Percentiles rank a stretch among this genome's conserved stretches.
Evolutionary conservation across 2,797 vertebrate species (phyloP).

Genomic region (Garrulus glandarius): DNA sequence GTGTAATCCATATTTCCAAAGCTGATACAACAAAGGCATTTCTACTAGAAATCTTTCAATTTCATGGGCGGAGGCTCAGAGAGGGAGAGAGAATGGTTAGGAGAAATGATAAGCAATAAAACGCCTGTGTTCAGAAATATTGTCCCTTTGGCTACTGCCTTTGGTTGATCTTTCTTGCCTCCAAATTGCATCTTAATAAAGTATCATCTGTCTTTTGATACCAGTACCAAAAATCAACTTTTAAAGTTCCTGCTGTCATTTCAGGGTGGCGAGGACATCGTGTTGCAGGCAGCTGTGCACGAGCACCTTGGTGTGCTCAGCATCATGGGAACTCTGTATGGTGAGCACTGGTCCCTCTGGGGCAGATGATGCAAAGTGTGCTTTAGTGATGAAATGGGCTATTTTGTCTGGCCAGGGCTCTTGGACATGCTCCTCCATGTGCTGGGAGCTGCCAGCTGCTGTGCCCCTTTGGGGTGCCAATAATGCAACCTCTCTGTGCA

Average conservation of each 20-base stretch:
- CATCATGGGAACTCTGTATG: fast-evolving
- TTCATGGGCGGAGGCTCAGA: slow-evolving; percentile 74
- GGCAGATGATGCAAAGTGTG: not conserved
- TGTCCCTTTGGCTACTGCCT: slow-evolving; percentile 30
- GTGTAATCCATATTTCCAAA: slow-evolving; percentile 82
- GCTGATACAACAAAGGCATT: slow-evolving; percentile 79
- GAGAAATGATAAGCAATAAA: slow-evolving; percentile 68
- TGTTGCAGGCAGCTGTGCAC: not conserved
- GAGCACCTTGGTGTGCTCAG: fast-evolving
- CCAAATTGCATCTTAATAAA: slow-evolving; percentile 29
- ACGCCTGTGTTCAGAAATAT: slow-evolving; percentile 34
- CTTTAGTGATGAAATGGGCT: not conserved
- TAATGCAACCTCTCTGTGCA: not conserved
- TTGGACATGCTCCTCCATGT: fast-evolving
- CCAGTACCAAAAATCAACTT: not conserved
- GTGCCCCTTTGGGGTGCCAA: not conserved
- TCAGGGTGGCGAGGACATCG: not conserved
- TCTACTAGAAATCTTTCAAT: slow-evolving; percentile 79
- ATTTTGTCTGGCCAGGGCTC: not conserved
- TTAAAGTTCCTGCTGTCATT: not conserved
- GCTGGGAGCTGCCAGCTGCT: not conserved
- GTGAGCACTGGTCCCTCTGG: not conserved
- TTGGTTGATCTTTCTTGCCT: not conserved
- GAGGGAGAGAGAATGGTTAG: slow-evolving; percentile 36
- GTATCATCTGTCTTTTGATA: not conserved